Conservation (phyloP, 2,888 invertebrate genomes). For the Metacarcinus magister region DNA sequence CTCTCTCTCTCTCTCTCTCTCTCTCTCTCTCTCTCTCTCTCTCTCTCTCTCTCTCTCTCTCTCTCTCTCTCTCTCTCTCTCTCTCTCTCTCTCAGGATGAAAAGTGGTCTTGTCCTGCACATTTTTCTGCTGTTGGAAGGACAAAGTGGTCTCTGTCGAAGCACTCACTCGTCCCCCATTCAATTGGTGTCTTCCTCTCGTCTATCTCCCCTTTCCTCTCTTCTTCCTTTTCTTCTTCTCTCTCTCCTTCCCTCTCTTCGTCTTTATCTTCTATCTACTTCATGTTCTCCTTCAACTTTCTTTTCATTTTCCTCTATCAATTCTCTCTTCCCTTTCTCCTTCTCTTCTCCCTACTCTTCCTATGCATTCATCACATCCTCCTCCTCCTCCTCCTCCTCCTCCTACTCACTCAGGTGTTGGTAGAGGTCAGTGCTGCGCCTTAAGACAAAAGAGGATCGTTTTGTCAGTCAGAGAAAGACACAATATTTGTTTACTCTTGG, state of each 20-base stretch:
- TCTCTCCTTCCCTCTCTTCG: neutral
- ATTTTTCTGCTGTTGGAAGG: too few species aligned
- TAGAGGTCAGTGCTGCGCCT: neutral
- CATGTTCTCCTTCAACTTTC: neutral
- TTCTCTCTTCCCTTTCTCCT: neutral
- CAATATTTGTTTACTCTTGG: neutral
- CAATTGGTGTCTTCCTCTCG: neutral
- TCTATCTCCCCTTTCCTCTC: neutral
- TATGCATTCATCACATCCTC: neutral
- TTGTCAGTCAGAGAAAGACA: neutral
- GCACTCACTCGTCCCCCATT: neutral
- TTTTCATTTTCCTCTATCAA: neutral
- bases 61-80: neutral
- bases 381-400: neutral
- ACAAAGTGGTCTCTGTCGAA: neutral
- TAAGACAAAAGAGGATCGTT: neutral
- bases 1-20: neutral
- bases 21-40: conserved; percentile 57
- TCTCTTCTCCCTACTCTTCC: neutral
- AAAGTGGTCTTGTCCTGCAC: too few species aligned
- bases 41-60: neutral
- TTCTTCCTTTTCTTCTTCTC: neutral
- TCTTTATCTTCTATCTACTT: neutral
- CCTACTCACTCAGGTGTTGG: neutral
- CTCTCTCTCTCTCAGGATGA: conserved; percentile 7